Conservation (phyloP, 2,113 vertebrate species). For the Tragelaphus scriptus region DNA sequence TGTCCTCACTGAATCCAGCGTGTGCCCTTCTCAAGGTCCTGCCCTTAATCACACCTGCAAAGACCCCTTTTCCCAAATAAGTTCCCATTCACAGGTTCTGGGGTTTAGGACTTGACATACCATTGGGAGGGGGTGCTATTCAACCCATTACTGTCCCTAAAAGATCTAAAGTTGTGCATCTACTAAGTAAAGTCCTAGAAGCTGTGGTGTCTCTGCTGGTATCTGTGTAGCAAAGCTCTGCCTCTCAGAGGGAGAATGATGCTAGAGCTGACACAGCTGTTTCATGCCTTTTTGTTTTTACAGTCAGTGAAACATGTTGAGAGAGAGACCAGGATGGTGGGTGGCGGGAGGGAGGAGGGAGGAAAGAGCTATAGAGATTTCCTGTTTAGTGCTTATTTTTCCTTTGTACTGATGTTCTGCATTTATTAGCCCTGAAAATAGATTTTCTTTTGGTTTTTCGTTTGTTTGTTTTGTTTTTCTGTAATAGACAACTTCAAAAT, state of each 20-base stretch:
- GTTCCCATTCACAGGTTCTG: neutral
- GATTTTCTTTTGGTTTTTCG: neutral
- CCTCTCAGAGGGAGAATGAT: neutral
- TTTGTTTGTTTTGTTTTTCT: neutral
- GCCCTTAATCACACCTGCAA: neutral
- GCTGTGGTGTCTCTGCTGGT: neutral
- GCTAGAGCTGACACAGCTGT: neutral
- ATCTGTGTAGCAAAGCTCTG: neutral
- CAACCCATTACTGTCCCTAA: neutral
- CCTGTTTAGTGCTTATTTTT: neutral
- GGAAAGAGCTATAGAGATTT: neutral
- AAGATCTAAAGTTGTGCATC: neutral
- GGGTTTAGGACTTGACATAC: neutral
- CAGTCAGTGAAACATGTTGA: neutral
- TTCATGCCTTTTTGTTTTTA: neutral
- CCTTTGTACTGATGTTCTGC: neutral
- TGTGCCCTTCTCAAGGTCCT: neutral
- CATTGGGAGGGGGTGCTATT: neutral
- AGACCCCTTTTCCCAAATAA: neutral
- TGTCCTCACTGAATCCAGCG: neutral
- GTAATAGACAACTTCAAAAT: neutral
- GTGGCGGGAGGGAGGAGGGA: rapidly evolving
- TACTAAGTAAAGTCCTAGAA: neutral
- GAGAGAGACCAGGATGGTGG: neutral
- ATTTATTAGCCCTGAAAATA: neutral